A percentile compares a stretch with the other conserved stretches of the same genome.
Conservation (phyloP, 2,888 invertebrate species). For the Troides aeacus region DNA sequence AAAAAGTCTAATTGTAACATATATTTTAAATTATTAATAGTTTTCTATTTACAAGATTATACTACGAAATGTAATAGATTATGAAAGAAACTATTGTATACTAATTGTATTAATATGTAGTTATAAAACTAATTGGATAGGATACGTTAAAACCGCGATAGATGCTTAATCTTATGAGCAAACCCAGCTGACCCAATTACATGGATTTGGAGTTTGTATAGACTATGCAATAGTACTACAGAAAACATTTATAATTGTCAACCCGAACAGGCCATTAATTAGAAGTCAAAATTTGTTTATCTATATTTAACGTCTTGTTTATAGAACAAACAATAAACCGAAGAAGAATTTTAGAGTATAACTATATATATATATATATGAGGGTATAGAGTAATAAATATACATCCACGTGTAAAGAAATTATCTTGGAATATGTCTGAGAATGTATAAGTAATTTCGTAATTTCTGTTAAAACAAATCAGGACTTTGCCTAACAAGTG, state of each 20-base stretch:
- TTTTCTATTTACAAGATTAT: background rate
- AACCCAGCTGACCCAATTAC: background rate
- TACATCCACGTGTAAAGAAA: too few species aligned
- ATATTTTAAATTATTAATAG: too few species aligned
- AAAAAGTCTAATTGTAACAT: too few species aligned
- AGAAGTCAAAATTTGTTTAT: background rate
- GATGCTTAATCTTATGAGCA: background rate
- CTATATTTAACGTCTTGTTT: background rate
- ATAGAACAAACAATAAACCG: background rate
- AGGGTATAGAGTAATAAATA: background rate
- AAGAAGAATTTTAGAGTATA: background rate
- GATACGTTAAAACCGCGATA: background rate
- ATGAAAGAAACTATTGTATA: background rate
- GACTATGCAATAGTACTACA: background rate
- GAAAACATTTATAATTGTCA: background rate
- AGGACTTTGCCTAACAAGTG: too few species aligned
- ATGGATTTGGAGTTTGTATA: background rate
- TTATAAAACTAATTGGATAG: background rate
- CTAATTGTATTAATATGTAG: background rate
- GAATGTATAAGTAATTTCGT: too few species aligned
- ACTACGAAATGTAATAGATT: background rate
- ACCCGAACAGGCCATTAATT: background rate
- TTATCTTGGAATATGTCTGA: too few species aligned
- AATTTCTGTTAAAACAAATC: too few species aligned
- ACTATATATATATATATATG: background rate